These are phyloP conservation scores for Tuta absoluta DNA, from an alignment of 2,888 invertebrate genomes.

Conservation along the genomic window DNA sequence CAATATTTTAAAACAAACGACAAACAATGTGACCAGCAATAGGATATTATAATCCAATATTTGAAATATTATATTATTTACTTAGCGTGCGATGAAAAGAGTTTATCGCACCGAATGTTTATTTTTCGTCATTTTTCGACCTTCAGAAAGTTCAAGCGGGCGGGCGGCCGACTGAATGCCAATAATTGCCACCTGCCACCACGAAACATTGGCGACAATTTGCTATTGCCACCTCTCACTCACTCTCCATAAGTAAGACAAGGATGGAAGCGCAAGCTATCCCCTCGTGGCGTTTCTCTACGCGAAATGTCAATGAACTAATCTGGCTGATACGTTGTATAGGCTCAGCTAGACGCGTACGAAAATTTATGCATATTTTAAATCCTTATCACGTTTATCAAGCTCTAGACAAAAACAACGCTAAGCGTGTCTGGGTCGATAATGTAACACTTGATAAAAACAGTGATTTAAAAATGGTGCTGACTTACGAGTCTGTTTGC, in stretches of 20 bases:
- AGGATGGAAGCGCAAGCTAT: conserved; percentile 44
- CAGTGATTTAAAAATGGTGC: not conserved
- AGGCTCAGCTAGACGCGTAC: conserved; percentile 45
- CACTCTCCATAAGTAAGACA: conserved; percentile 38
- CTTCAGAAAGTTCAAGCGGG: conserved; percentile 74
- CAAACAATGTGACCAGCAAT: not conserved
- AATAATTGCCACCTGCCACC: conserved; percentile 75
- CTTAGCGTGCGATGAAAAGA: conserved; percentile 17
- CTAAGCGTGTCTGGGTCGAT: not conserved
- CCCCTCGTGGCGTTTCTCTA: conserved; percentile 61
- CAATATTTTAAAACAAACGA: conserved; percentile 6
- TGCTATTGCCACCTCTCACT: conserved; percentile 54
- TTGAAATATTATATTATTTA: conserved; percentile 20
- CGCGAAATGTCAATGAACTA: conserved; percentile 77
- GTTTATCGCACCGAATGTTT: conserved; percentile 45
- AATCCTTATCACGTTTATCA: conserved; percentile 50
- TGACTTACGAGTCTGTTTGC: not conserved
- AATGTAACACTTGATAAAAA: not conserved
- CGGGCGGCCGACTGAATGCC: conserved; percentile 61
- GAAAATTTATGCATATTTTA: conserved; percentile 58
- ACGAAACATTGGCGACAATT: conserved; percentile 67
- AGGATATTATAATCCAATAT: conserved; percentile 15
- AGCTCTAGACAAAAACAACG: not conserved
- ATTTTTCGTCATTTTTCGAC: conserved; percentile 77
- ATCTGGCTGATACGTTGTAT: conserved; percentile 62